Conservation (phyloP, 2,113 vertebrate species). For the Lophura nycthemera region DNA sequence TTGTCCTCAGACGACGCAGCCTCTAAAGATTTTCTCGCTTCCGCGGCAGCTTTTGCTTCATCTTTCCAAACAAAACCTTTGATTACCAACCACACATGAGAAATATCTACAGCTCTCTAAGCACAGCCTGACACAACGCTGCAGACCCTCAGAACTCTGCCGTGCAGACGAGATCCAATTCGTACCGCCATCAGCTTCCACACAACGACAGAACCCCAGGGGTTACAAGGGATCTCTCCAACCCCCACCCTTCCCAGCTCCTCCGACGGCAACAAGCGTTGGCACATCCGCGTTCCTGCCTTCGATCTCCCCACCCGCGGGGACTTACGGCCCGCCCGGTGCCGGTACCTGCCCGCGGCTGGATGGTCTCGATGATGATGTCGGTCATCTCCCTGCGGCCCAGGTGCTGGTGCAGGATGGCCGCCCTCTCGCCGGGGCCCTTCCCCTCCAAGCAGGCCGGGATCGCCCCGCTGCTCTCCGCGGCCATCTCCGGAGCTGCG, state of each 20-base stretch:
- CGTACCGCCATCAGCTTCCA: too few relatives aligned
- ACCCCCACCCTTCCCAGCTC: too few relatives aligned
- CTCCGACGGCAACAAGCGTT: fast-evolving
- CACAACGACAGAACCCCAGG: too few relatives aligned
- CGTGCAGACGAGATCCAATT: too few relatives aligned
- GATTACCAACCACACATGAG: not conserved
- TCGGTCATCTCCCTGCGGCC: conserved; percentile 95
- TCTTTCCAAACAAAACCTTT: conserved; percentile 67
- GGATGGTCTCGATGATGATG: conserved; percentile 95
- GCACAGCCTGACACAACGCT: not conserved
- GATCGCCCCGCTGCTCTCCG: conserved; percentile 28
- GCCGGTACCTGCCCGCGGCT: conserved; percentile 80
- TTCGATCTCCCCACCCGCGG: too few relatives aligned
- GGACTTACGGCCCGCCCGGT: too few relatives aligned
- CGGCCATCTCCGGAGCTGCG: conserved; percentile 54
- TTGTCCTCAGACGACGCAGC: conserved; percentile 57
- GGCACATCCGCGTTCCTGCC: not conserved
- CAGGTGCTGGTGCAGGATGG: conserved; percentile 93
- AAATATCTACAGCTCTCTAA: not conserved
- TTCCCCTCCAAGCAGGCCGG: conserved; percentile 85
- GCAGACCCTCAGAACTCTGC: not conserved
- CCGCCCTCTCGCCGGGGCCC: conserved; percentile 84
- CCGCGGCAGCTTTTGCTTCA: conserved; percentile 52
- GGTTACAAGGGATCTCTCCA: too few relatives aligned
- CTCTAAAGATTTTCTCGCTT: conserved; percentile 69